A percentile compares a stretch with the other conserved stretches of the same genome.
phyloP scores from a whole-genome alignment of 2,888 invertebrate species.

The Incurvaria masculella region DNA sequence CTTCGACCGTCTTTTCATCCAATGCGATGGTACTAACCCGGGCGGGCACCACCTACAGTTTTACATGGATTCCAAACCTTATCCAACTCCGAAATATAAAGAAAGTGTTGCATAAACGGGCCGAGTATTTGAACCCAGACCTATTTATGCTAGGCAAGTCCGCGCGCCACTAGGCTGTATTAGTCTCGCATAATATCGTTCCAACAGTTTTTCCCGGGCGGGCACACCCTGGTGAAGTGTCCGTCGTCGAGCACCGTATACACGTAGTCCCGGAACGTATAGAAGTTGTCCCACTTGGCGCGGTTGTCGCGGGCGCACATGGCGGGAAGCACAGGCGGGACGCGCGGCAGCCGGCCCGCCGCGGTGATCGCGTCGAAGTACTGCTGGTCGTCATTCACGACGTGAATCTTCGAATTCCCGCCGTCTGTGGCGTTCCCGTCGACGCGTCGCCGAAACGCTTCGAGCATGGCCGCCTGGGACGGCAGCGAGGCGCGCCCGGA shows the following conservation, averaged over 20 bases:
- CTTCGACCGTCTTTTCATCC: too few relatives aligned
- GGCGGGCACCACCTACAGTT: too few relatives aligned
- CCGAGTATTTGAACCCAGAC: too few relatives aligned
- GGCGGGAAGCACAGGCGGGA: slow-evolving; percentile 43
- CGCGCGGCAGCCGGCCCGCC: slow-evolving; percentile 39
- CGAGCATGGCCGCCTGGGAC: slow-evolving; percentile 60
- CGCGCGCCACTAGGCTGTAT: too few relatives aligned
- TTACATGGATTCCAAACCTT: too few relatives aligned
- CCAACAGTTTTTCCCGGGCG: background rate
- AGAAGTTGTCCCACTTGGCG: slow-evolving; percentile 34
- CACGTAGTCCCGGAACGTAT: slow-evolving; percentile 36
- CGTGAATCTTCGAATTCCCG: slow-evolving; percentile 36
- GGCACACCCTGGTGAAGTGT: slow-evolving; percentile 24
- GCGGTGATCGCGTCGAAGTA: slow-evolving; percentile 35
- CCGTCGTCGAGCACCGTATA: slow-evolving; percentile 36
- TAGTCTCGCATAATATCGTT: too few relatives aligned
- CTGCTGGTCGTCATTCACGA: slow-evolving; percentile 19
- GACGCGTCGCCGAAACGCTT: slow-evolving; percentile 54
- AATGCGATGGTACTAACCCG: too few relatives aligned
- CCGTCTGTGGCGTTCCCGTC: slow-evolving; percentile 30
- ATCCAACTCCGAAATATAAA: too few relatives aligned
- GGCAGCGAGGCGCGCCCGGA: slow-evolving; percentile 61
- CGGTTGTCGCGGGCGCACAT: slow-evolving; percentile 30
- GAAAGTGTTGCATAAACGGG: too few relatives aligned
- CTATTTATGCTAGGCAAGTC: too few relatives aligned